phyloP scores from a whole-genome alignment of 92 coral and sea anemone species.

The Palythoa grandis region DNA sequence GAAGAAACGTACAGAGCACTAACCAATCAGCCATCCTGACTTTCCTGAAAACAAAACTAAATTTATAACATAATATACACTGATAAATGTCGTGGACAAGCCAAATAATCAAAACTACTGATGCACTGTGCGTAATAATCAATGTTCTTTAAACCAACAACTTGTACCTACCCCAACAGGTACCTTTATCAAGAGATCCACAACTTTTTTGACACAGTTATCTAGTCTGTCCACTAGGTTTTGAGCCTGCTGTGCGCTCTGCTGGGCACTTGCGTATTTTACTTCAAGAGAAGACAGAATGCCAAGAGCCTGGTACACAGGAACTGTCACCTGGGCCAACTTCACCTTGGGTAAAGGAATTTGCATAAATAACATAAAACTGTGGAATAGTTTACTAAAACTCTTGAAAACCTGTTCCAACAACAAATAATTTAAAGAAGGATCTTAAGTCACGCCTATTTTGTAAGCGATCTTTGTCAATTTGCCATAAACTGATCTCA shows the following conservation, averaged over 20 bases:
- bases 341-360: conserved; percentile 16
- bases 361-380: background rate
- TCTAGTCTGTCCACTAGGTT: conserved; percentile 11
- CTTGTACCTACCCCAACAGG: conserved; percentile 27
- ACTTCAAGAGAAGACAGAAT: conserved; percentile 24
- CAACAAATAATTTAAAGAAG: too few relatives aligned
- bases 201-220: conserved; percentile 30
- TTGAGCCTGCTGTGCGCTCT: conserved; percentile 34
- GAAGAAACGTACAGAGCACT: too few relatives aligned
- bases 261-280: conserved; percentile 8
- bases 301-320: conserved; percentile 35
- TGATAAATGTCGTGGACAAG: too few relatives aligned
- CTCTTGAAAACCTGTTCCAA: background rate
- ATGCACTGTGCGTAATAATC: background rate
- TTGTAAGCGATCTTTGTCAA: too few relatives aligned
- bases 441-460: too few relatives aligned
- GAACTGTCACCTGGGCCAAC: conserved; percentile 20
- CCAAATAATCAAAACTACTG: too few relatives aligned
- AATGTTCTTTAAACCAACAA: background rate
- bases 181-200: conserved; percentile 19
- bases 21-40: too few relatives aligned
- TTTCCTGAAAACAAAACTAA: too few relatives aligned
- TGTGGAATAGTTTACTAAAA: too few relatives aligned
- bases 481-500: too few relatives aligned
- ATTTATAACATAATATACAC: too few relatives aligned